Percentiles rank a stretch among this genome's conserved stretches.
Conservation (phyloP, 2,888 invertebrate genomes). For the Griposia aprilina region DNA sequence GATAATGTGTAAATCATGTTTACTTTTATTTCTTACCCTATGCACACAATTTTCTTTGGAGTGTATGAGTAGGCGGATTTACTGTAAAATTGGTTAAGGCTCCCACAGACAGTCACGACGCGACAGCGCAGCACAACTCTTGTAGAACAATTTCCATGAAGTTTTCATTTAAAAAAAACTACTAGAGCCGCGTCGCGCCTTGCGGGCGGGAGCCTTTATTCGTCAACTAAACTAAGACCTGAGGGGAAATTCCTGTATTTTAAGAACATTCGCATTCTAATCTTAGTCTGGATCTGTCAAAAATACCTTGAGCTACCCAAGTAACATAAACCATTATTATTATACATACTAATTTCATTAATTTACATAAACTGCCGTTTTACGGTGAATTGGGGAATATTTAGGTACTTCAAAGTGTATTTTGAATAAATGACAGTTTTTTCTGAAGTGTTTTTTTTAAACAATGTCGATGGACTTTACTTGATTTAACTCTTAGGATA, state of each 20-base stretch:
- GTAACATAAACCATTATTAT: too few species aligned
- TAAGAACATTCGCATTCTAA: background rate
- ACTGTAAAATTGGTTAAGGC: background rate
- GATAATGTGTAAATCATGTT: slow-evolving; percentile 37
- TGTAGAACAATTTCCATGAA: too few species aligned
- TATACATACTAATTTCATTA: too few species aligned
- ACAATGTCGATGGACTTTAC: background rate
- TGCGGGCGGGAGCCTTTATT: background rate
- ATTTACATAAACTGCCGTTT: too few species aligned
- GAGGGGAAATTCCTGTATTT: background rate
- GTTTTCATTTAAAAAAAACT: too few species aligned
- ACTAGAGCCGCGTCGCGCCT: too few species aligned
- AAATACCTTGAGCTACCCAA: background rate
- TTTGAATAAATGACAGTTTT: background rate
- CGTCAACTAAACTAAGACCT: background rate
- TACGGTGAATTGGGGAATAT: too few species aligned
- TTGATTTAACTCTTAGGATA: background rate
- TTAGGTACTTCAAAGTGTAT: background rate
- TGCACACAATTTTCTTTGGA: slow-evolving; percentile 21
- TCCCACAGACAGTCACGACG: too few species aligned
- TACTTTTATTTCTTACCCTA: background rate
- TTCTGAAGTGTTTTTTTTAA: background rate
- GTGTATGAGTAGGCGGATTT: slow-evolving; percentile 25
- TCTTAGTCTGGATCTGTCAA: background rate
- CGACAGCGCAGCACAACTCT: too few species aligned